These are phyloP conservation scores for Sepioteuthis lessoniana DNA, from an alignment of 2,888 invertebrate genomes.

Conservation along the genomic window DNA sequence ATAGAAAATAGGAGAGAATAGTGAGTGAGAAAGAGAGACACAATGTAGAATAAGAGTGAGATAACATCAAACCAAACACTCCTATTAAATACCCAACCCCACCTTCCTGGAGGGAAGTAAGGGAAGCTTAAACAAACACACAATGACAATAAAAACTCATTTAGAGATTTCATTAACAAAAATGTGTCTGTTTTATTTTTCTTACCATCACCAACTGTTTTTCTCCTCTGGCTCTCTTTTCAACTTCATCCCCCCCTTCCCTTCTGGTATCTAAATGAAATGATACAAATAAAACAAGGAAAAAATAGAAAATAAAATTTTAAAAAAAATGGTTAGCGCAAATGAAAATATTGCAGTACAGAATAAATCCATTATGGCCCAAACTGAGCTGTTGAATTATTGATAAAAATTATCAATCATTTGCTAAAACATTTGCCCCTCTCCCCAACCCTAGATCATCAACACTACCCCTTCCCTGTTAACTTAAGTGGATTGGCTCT, in stretches of 20 bases:
- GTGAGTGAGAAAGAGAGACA: too few species aligned
- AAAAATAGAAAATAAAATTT: background rate
- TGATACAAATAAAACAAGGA: background rate
- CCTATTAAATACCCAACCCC: too few species aligned
- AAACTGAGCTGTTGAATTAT: background rate
- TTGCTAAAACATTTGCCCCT: background rate
- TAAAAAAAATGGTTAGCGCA: background rate
- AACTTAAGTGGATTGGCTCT: background rate
- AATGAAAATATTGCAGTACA: background rate
- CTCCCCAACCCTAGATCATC: background rate
- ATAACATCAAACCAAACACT: too few species aligned
- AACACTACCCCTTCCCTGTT: background rate
- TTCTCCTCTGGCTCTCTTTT: background rate
- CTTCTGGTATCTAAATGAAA: background rate
- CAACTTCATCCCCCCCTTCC: background rate
- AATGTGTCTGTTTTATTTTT: background rate
- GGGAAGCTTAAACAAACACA: background rate
- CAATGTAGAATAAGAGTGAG: too few species aligned
- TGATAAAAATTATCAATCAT: conserved; percentile 33
- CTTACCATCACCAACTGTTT: background rate
- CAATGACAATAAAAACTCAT: background rate
- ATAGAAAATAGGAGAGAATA: too few species aligned
- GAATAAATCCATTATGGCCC: background rate
- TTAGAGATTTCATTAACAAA: background rate
- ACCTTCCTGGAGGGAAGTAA: background rate